Base-by-base conservation (phyloP, 2,888 invertebrate genomes). In the Coremacera marginata region DNA sequence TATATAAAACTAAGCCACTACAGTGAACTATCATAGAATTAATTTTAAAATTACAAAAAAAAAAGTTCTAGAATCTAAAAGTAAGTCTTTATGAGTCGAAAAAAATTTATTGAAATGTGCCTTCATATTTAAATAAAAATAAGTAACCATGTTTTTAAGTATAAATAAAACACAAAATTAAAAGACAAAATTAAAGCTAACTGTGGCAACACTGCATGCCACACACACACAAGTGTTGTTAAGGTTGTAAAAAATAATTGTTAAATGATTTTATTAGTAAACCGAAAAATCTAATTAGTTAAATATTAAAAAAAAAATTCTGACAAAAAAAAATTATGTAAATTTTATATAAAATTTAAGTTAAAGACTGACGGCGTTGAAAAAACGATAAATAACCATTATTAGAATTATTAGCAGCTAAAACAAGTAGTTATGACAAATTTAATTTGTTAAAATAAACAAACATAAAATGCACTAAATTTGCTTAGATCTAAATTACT, bases 301-400 rank as follows among this genome's bases (percentile, higher is more conserved):
- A 44, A 44, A 11, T 44, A 44, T 44, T 11, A 44, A 37, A 5
- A 37, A 16, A 52, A 70, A 31, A 37, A 31, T 68, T 51, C 16
- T 63, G 14, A 51, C 37, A 19, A 19, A 8, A 19, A 19, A 8
- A 5, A 49, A 68, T n/a, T 8, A 7, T 57, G 25, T 68, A 68
- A 52, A 70, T 52, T 49, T 52, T 75, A 72, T 71, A 70, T 77
- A 79, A 71, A 76, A 70, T 51, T 77, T 84, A 87, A 85, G 86
- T 87, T 86, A 84, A 87, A 87, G 87, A 87, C 88, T 87, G 87
- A 88, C 85, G 87, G 84, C 83, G 87, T 86, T 87, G 81, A 78
- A 75, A 81, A 83, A 80, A 82, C 82, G 82, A 82, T 76, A 78
- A 79, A 77, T 65, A 70, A 52, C 70, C 62, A 75, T 55, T 37